phyloP scores from a whole-genome alignment of 1,140 invertebrate genomes.

The Dinothrombium tinctorium region DNA sequence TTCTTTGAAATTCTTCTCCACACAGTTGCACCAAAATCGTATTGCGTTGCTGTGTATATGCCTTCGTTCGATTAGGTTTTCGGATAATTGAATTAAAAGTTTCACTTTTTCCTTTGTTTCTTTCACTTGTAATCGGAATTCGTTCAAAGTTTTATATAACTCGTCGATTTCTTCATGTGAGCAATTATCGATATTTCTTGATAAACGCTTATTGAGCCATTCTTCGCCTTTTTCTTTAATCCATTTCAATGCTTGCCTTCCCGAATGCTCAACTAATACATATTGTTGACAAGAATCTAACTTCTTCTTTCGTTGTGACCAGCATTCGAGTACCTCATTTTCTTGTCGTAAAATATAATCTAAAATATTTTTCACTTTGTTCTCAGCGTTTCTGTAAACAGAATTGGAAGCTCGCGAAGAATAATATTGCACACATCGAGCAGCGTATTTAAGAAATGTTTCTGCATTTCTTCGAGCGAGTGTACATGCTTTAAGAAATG shows the following conservation, averaged over 20 bases:
- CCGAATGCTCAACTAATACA: conserved; percentile 67
- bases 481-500: conserved; percentile 65
- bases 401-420: conserved; percentile 21
- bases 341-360: conserved; percentile 79
- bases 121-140: conserved; percentile 53
- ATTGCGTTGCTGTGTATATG: conserved; percentile 78
- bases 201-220: conserved; percentile 1
- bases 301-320: conserved; percentile 84
- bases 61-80: conserved; percentile 81
- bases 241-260: conserved; percentile 83
- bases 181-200: conserved; percentile 29
- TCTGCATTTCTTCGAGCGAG: conserved; percentile 77
- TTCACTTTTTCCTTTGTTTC: conserved; percentile 83
- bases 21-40: conserved; percentile 76
- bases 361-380: conserved; percentile 54
- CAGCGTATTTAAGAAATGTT: conserved; percentile 83
- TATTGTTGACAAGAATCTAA: conserved; percentile 92
- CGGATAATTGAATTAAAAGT: conserved; percentile 68
- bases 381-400: conserved; percentile 27
- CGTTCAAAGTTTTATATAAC: conserved; percentile 59
- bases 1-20: conserved; percentile 83
- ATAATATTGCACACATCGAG: conserved; percentile 63
- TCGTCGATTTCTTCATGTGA: conserved; percentile 52
- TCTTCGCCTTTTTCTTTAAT: conserved; percentile 58
- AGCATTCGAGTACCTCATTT: conserved; percentile 78